Evolutionary conservation across 2,888 invertebrate species (phyloP), one percentile per base, ranked within the genome.

Genomic region (Epinotia demarniana): DNA sequence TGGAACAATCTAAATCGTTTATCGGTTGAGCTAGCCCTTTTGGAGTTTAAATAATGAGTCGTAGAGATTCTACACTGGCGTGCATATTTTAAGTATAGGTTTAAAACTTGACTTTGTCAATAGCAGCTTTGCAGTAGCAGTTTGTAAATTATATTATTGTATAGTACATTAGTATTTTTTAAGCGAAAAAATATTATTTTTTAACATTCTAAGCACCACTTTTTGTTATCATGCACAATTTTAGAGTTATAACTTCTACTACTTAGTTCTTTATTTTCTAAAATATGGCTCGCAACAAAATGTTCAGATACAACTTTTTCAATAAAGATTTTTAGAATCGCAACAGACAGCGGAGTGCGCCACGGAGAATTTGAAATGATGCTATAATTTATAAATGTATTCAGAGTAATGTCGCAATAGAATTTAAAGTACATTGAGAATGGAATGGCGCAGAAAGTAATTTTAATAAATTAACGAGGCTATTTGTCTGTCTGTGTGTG

Each of bases 381-480:
- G 3, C 13, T 13, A 27, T 60, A 61, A 49, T 70, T 49, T 23
- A 60, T 61, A 70, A 61, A 66, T 66, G 27, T 33, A 49, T 49
- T 49, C 70, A 33, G 61, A 23, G 61, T 70, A 70, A 70, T 61
- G 46, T 49, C 19, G 33, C 62, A 49, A 49, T 67, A 53, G 61
- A 67, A 67, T 67, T 61, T 67, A 60, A 67, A 73, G 53, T 53
- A 67, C 67, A 55, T 39, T 73, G 55, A 39, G 19, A 61, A 23
- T 72, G 60, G 49, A 64, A 72, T 58, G 60, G 67, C 39, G 23
- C 19, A 18, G 33, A 49, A 46, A 73, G 19, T 61, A 6, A 73
- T 67, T 67, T 33, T 43, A 67, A 67, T 73, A 60, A 73, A 61
- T 67, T 67, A 53, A 66, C 53, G n/a, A 67, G 61, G 61, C 49